Evolutionary conservation across 2,113 vertebrate genomes (phyloP).

Genomic region (Gobio gobio): DNA sequence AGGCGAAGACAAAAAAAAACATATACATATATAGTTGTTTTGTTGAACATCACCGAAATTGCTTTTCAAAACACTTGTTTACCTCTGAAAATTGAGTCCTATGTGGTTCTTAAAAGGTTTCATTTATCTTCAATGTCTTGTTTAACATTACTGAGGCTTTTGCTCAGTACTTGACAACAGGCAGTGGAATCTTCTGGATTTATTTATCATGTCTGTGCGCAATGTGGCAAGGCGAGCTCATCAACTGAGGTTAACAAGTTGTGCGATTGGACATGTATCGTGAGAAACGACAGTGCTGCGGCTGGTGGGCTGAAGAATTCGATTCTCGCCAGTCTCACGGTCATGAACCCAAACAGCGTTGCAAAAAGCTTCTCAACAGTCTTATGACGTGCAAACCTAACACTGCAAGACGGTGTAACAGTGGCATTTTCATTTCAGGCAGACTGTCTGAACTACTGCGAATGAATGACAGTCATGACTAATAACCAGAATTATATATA

Average conservation of each 20-base stretch:
- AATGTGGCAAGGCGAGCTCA: not conserved
- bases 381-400: not conserved
- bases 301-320: not conserved
- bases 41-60: not conserved
- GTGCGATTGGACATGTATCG: not conserved
- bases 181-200: not conserved
- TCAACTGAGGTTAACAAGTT: not conserved
- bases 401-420: not conserved
- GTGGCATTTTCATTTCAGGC: not conserved
- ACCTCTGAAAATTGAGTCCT: not conserved
- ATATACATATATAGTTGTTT: not conserved
- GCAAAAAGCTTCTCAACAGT: not conserved
- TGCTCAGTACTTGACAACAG: not conserved
- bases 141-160: not conserved
- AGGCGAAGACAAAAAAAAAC: not conserved
- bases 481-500: not conserved
- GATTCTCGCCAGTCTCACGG: not conserved
- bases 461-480: not conserved
- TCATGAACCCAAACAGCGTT: not conserved
- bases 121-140: not conserved
- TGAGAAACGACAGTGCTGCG: slow-evolving; percentile 8
- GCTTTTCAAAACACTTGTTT: not conserved
- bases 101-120: not conserved
- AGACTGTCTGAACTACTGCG: not conserved
- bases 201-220: not conserved